Conservation (phyloP, 1,140 invertebrate genomes). For the Bilobella aurantiaca region DNA sequence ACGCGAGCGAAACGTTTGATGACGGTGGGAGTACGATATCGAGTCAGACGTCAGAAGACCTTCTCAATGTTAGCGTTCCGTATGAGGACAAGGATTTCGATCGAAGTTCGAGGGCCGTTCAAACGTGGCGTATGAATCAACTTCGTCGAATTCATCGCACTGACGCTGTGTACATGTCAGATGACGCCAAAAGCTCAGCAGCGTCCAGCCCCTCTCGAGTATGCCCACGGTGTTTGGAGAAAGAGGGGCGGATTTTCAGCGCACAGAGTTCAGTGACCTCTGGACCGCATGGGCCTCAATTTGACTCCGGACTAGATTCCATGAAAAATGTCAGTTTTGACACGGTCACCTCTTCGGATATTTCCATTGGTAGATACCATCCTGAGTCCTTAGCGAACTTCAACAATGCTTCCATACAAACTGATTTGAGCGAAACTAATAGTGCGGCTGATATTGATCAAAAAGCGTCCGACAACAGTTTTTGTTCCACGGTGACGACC, state of each 20-base stretch:
- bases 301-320: conserved; percentile 14
- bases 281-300: background rate
- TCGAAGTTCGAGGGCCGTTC: background rate
- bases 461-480: conserved; percentile 1
- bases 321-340: conserved; percentile 32
- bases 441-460: background rate
- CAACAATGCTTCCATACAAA: conserved; percentile 16
- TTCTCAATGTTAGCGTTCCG: background rate
- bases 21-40: conserved; percentile 25
- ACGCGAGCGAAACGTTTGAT: conserved; percentile 30
- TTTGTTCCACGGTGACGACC: conserved; percentile 28
- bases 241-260: conserved; percentile 11
- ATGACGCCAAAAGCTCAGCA: conserved; percentile 30
- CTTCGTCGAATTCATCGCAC: conserved; percentile 20
- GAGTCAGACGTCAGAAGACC: conserved; percentile 21
- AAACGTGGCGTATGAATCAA: conserved; percentile 22
- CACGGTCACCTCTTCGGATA: conserved; percentile 26
- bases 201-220: conserved; percentile 27
- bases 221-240: conserved; percentile 28
- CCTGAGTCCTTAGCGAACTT: background rate
- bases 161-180: conserved; percentile 31
- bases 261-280: background rate
- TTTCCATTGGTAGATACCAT: background rate
- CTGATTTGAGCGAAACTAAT: conserved; percentile 3
- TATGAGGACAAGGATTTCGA: background rate